Evolutionary conservation across 1,140 invertebrate genomes (phyloP), one percentile per base, ranked within the genome.

Genomic region (Cydia fagiglandana): DNA sequence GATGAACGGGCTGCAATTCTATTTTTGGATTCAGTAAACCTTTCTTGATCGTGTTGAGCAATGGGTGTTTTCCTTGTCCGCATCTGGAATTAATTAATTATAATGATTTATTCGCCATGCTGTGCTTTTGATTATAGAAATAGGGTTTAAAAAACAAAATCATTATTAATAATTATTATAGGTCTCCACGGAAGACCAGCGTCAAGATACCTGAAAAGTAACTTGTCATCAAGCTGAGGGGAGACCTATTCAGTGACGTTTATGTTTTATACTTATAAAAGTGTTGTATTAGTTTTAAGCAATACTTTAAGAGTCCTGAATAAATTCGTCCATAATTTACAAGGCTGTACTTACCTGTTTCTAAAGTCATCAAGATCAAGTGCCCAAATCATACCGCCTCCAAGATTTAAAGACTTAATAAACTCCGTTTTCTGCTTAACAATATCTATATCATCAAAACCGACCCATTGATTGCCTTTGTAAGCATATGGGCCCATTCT

Each of bases 321-420:
- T n/a, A n/a, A n/a, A n/a, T n/a, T n/a, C n/a, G n/a, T n/a, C n/a
- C n/a, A n/a, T n/a, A n/a, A n/a, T n/a, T 74, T 61, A 64, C 34
- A 64, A 64, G 30, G 28, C 17, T 64, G 17, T 70, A 81, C 81
- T 78, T 93, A 95, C 88, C 91, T 94, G 84, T 96, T 96, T 47
- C 93, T 94, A 81, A 97, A 97, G 88, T 98, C 97, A 84, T 98
- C 97, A 74, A 98, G 94, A 93, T 98, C 97, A 4, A 98, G 88
- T 0, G 97, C 97, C 97, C 97, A 98, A 6, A 98, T 95, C 97
- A 98, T 98, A 13, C 96, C 97, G 66, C 97, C 97, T 0, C 96
- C 97, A 2, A 98, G 93, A 77, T 96, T 94, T 90, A 97, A 94
- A 9, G 95, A 94, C 78, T 96, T 95, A 3, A 97, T 94, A 78